Evolutionary conservation across 2,888 invertebrate genomes (phyloP).

Genomic region (Andrena fulva): DNA sequence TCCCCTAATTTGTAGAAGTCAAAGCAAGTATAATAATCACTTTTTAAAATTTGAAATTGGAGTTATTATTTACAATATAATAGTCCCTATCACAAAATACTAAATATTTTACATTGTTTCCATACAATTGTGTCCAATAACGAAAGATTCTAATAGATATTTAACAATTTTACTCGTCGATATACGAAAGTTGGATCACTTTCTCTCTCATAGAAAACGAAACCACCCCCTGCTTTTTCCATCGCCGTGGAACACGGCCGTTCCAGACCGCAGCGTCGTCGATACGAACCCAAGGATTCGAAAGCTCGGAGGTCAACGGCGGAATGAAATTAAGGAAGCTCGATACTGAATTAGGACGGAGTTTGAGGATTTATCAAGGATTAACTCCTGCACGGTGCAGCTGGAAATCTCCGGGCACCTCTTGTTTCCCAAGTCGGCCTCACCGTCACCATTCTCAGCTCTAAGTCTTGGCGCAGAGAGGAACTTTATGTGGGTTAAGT

Average conservation of each 20-base stretch:
- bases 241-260: neutral
- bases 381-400: constrained; percentile 78
- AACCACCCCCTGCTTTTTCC: neutral
- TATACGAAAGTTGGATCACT: neutral
- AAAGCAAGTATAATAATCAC: no score
- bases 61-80: no score
- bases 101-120: no score
- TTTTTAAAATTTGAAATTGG: no score
- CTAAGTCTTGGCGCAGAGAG: constrained; percentile 70
- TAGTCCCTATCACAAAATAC: no score
- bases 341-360: constrained; percentile 81
- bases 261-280: neutral
- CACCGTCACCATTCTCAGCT: constrained; percentile 72
- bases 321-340: constrained; percentile 82
- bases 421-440: constrained; percentile 72
- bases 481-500: constrained; percentile 76
- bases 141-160: no score
- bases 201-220: neutral
- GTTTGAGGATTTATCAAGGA: constrained; percentile 83
- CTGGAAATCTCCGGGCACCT: constrained; percentile 62
- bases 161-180: no score
- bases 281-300: constrained; percentile 31
- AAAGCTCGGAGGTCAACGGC: constrained; percentile 65
- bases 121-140: no score
- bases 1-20: no score